A percentile compares a stretch with the other conserved stretches of the same genome.
phyloP scores from a whole-genome alignment of 2,888 invertebrate species.

The Bugulina stolonifera region DNA sequence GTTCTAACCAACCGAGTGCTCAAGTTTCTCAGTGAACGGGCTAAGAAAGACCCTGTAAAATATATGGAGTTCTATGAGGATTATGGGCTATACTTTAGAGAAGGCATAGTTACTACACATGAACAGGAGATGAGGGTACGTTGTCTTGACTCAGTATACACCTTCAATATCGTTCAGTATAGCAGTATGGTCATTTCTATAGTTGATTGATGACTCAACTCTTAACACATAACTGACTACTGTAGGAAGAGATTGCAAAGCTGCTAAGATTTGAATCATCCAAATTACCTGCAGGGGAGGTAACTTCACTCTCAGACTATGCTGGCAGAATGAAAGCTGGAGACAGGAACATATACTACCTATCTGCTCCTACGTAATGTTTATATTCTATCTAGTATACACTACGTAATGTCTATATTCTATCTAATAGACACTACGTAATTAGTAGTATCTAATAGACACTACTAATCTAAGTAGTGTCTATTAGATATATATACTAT shows the following conservation, averaged over 20 bases:
- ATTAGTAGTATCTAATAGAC: no score
- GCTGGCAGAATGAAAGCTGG: constrained; percentile 68
- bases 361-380: constrained; percentile 79
- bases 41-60: constrained; percentile 73
- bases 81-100: constrained; percentile 86
- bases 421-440: no score
- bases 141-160: background rate
- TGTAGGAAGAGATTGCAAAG: constrained; percentile 81
- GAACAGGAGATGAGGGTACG: constrained; percentile 74
- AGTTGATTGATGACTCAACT: background rate
- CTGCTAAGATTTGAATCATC: constrained; percentile 88
- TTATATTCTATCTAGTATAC: background rate
- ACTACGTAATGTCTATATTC: background rate
- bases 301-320: constrained; percentile 73
- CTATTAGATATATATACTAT: no score
- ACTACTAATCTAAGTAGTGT: no score
- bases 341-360: constrained; percentile 80
- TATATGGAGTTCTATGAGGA: constrained; percentile 83
- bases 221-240: no score
- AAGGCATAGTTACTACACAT: constrained; percentile 81
- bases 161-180: background rate
- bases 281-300: constrained; percentile 63
- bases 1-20: constrained; percentile 77
- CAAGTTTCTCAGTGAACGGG: constrained; percentile 76
- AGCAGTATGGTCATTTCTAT: background rate